Evolutionary conservation across 1,140 invertebrate species (phyloP).

Genomic region (Brachionus angularis): DNA sequence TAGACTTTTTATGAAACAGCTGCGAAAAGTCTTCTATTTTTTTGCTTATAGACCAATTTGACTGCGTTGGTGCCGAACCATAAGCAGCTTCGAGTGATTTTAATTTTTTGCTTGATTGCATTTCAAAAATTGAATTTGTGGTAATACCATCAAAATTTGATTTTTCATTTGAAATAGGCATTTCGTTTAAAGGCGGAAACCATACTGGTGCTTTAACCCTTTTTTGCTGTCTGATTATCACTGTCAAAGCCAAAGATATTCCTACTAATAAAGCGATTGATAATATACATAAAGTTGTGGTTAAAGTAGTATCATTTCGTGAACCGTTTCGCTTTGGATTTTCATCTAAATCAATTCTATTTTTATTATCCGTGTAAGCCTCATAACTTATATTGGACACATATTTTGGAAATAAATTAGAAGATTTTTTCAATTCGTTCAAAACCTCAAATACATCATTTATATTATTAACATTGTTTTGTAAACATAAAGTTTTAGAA

Average conservation of each 20-base stretch:
- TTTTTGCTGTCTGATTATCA: constrained; percentile 23
- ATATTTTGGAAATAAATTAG: constrained; percentile 26
- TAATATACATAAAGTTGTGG: background rate
- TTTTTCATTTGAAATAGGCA: background rate
- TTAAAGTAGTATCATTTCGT: background rate
- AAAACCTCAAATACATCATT: constrained; percentile 18
- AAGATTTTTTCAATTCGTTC: constrained; percentile 21
- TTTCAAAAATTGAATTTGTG: background rate
- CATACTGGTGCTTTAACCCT: constrained; percentile 14
- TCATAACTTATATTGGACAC: constrained; percentile 33
- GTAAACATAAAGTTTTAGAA: constrained; percentile 7
- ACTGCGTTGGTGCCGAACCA: too few species aligned
- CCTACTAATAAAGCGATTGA: constrained; percentile 15
- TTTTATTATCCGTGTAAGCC: background rate
- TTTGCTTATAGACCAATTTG: background rate
- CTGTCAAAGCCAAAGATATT: constrained; percentile 13
- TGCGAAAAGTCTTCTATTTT: background rate
- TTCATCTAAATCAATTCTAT: background rate
- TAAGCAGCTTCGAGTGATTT: background rate
- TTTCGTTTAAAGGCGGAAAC: constrained; percentile 22
- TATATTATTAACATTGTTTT: constrained; percentile 6
- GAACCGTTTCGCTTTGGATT: background rate
- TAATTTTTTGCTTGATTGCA: too few species aligned
- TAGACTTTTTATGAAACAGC: background rate
- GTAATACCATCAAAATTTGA: background rate